phyloP scores from a whole-genome alignment of 2,113 vertebrate genomes.

The Erinaceus europaeus region DNA sequence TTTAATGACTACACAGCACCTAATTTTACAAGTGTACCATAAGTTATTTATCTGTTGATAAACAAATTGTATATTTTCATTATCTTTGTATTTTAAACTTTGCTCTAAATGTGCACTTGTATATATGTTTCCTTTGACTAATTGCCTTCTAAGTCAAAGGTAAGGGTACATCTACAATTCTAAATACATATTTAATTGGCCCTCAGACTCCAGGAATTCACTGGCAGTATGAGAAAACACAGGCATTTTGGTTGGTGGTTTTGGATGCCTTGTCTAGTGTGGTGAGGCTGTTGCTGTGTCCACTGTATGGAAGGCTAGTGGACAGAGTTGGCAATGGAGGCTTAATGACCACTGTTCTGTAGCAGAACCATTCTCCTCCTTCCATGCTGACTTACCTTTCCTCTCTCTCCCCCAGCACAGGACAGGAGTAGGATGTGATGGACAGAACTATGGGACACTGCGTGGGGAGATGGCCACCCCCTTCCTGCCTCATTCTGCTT shows the following conservation, averaged over 20 bases:
- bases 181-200: no score
- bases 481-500: constrained; percentile 84
- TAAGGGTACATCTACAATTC: no score
- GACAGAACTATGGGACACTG: constrained; percentile 92
- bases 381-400: neutral
- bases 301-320: neutral
- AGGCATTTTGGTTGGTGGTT: no score
- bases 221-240: no score
- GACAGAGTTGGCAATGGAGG: neutral
- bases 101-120: no score
- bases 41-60: neutral
- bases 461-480: constrained; percentile 86
- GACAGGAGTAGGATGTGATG: constrained; percentile 91
- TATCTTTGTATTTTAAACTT: no score
- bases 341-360: neutral
- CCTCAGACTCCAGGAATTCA: no score
- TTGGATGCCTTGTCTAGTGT: no score
- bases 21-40: neutral
- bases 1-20: neutral
- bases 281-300: neutral
- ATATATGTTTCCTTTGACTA: no score
- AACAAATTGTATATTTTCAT: no score
- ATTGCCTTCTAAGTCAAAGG: no score
- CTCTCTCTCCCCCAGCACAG: constrained; percentile 81
- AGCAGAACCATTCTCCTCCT: neutral